These are phyloP conservation scores for Dasypolia templi DNA, from an alignment of 2,888 invertebrate species.

Conservation along the genomic window DNA sequence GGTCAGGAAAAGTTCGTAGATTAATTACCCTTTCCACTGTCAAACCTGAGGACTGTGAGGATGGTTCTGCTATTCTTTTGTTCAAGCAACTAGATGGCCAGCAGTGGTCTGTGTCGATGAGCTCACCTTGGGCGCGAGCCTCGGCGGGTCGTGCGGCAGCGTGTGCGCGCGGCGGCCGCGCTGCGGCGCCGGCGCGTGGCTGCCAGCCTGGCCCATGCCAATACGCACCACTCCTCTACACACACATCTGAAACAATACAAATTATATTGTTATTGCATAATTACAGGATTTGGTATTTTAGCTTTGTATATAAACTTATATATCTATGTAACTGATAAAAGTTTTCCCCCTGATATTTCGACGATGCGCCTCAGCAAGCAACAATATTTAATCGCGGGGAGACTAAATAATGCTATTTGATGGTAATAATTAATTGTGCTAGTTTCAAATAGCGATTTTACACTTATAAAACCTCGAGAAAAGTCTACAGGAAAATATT, in stretches of 20 bases:
- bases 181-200: slow-evolving; percentile 81
- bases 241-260: slow-evolving; percentile 77
- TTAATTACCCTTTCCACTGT: background rate
- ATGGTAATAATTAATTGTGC: background rate
- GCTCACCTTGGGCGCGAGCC: slow-evolving; percentile 85
- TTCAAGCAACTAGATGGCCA: background rate
- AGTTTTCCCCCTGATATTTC: background rate
- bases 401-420: background rate
- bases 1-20: too few species aligned
- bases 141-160: slow-evolving; percentile 85
- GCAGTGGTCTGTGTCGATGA: background rate
- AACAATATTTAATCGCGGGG: background rate
- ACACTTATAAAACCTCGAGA: too few species aligned
- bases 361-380: background rate
- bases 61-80: background rate
- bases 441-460: background rate
- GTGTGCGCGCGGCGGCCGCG: slow-evolving; percentile 82
- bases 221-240: slow-evolving; percentile 56
- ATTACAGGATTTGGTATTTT: background rate
- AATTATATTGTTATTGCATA: background rate
- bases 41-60: background rate
- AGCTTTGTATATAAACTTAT: background rate
- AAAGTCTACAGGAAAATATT: background rate
- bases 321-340: background rate
- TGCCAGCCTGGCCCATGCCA: slow-evolving; percentile 88